Conservation (phyloP, 2,888 invertebrate genomes). For the Polydrusus tereticollis region DNA sequence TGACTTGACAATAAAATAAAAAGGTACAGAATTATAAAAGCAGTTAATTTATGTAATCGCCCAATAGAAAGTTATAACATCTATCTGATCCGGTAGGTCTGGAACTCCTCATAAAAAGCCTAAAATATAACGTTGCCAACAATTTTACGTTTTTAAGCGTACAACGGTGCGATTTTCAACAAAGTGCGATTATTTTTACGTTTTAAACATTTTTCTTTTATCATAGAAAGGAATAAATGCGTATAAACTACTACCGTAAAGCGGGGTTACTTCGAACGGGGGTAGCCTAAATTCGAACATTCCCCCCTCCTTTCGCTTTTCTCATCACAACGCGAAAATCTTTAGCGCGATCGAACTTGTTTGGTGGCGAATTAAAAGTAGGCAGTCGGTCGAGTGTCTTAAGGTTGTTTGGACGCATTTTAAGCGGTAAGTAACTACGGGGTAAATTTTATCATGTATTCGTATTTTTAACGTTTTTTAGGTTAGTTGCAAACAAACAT, state of each 20-base stretch:
- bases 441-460: no score
- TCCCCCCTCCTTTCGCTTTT: no score
- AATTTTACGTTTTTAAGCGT: slow-evolving; percentile 36
- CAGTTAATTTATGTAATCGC: neutral
- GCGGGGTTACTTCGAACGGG: no score
- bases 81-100: neutral
- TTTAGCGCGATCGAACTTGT: no score
- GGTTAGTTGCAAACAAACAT: no score
- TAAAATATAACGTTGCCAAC: slow-evolving; percentile 41
- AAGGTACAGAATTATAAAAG: neutral
- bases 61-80: slow-evolving; percentile 14
- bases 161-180: slow-evolving; percentile 52
- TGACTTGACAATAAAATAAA: neutral
- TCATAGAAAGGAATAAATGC: slow-evolving; percentile 19
- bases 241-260: slow-evolving; percentile 28
- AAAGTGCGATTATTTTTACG: slow-evolving; percentile 49
- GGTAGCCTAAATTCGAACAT: no score
- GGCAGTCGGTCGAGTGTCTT: no score
- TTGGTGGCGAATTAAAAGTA: no score
- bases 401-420: no score
- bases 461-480: no score
- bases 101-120: slow-evolving; percentile 38
- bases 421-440: no score
- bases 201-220: slow-evolving; percentile 26
- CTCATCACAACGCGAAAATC: no score